Evolutionary conservation across 2,888 invertebrate genomes (phyloP).

Genomic region (Coelinius sp.): DNA sequence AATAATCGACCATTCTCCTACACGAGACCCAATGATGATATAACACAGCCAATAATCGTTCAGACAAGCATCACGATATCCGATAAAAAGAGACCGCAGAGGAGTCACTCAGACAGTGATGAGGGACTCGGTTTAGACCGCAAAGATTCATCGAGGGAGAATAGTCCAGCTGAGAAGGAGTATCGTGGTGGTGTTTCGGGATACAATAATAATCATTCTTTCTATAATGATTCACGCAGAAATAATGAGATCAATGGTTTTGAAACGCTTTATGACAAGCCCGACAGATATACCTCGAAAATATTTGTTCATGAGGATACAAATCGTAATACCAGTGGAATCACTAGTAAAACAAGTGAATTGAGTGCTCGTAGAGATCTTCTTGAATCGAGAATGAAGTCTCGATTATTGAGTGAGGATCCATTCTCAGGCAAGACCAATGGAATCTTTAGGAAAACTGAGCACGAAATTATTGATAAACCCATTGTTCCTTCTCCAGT

Average conservation of each 20-base stretch:
- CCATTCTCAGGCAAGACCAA: slow-evolving; percentile 59
- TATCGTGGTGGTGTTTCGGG: slow-evolving; percentile 60
- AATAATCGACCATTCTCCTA: slow-evolving; percentile 88
- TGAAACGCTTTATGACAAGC: slow-evolving; percentile 57
- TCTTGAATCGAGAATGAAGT: slow-evolving; percentile 82
- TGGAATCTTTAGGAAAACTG: slow-evolving; percentile 59
- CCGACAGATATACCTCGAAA: slow-evolving; percentile 66
- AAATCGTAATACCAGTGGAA: slow-evolving; percentile 47
- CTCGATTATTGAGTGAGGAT: slow-evolving; percentile 73
- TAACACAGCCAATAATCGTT: slow-evolving; percentile 69
- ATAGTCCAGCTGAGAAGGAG: slow-evolving; percentile 67
- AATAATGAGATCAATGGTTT: slow-evolving; percentile 65
- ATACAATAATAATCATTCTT: slow-evolving; percentile 57
- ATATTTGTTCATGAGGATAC: slow-evolving; percentile 66
- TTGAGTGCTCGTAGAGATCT: slow-evolving; percentile 82
- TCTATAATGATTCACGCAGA: slow-evolving; percentile 55
- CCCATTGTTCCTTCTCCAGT: slow-evolving; percentile 68
- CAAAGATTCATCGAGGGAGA: slow-evolving; percentile 67
- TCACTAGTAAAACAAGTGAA: slow-evolving; percentile 71
- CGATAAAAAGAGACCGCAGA: slow-evolving; percentile 71
- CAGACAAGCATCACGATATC: slow-evolving; percentile 77
- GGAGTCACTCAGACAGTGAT: slow-evolving; percentile 82
- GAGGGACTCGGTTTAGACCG: slow-evolving; percentile 83
- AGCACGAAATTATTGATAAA: slow-evolving; percentile 67
- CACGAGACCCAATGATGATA: slow-evolving; percentile 72